A percentile compares a stretch with the other conserved stretches of the same genome.
Conservation (phyloP, 2,797 vertebrate genomes). For the Sebastes variabilis region DNA sequence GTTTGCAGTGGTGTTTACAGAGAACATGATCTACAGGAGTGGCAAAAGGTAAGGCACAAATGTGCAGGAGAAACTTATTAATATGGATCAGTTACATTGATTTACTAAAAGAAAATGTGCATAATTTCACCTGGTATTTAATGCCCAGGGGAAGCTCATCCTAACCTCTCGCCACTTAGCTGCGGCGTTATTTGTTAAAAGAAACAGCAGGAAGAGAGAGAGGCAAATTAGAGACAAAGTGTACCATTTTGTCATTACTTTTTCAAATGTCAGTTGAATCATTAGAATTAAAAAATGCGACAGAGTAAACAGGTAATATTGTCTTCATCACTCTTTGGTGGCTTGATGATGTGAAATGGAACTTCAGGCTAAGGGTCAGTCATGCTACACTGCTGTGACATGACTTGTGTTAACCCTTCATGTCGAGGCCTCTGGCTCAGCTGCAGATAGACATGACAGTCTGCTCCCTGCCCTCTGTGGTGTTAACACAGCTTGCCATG, state of each 20-base stretch:
- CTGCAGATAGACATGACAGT: not conserved
- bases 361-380: not conserved
- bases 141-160: not conserved
- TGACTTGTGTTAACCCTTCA: not conserved
- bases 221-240: not conserved
- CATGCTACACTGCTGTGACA: not conserved
- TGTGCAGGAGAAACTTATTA: conserved; percentile 4
- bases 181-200: conserved; percentile 7
- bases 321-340: not conserved
- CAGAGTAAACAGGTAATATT: not conserved
- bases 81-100: conserved; percentile 28
- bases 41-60: not conserved
- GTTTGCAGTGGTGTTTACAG: not conserved
- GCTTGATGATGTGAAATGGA: not conserved
- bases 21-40: not conserved
- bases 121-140: conserved; percentile 17
- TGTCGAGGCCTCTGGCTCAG: not conserved
- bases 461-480: conserved; percentile 7
- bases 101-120: conserved; percentile 12
- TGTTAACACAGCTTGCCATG: conserved; percentile 2
- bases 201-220: conserved; percentile 4
- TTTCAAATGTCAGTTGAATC: conserved; percentile 41
- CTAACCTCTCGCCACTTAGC: not conserved
- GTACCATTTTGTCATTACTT: conserved; percentile 11
- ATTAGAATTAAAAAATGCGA: not conserved